Evolutionary conservation across 2,797 vertebrate species (phyloP), one percentile per base, ranked within the genome.

Genomic region (Sebastes hopkinsi): DNA sequence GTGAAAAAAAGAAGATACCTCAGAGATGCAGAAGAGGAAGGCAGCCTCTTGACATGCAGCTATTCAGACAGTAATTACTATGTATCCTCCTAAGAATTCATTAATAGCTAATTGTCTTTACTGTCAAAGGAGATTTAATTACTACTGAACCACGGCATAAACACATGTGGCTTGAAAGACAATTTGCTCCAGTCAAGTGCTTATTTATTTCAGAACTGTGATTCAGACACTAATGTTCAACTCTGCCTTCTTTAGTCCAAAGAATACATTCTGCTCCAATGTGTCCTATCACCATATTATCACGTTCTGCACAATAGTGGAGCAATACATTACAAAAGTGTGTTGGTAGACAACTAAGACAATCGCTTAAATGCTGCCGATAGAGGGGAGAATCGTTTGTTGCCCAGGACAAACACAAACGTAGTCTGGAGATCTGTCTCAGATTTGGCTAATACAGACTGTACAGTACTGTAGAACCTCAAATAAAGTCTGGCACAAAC

Each of bases 41-140:
- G 25, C 14, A 50, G 50, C 30, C 23, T 38, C 59, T 66, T 64
- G 4, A 64, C 58, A n/a, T 0, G 3, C 6, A 60, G 50, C 66
- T 62, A 56, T 16, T 71, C n/a, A 70, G 71, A 64, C 20, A 74
- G 55, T 66, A 66, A 54, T 54, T 54, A 54, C 20, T 22, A 54
- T n/a, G 16, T 54, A 54, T 54, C 50, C 50, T 54, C 50, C 50
- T 22, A 54, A 54, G 50, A 54, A 54, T 50, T 72, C 4, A 22
- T 56, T 42, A 55, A 79, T 58, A 73, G 56, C 36, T 8, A 11
- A 72, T 59, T 72, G 75, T 77, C 46, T 77, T 54, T 25, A 60
- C 34, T 32, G 52, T 55, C 56, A 58, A 59, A 82, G 64, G 3
- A 75, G 4, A 56, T 79, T 58, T 67, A 67, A 56, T 67, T 71